Conservation (phyloP, 2,888 invertebrate species). For the Drosophila austrosaltans region DNA sequence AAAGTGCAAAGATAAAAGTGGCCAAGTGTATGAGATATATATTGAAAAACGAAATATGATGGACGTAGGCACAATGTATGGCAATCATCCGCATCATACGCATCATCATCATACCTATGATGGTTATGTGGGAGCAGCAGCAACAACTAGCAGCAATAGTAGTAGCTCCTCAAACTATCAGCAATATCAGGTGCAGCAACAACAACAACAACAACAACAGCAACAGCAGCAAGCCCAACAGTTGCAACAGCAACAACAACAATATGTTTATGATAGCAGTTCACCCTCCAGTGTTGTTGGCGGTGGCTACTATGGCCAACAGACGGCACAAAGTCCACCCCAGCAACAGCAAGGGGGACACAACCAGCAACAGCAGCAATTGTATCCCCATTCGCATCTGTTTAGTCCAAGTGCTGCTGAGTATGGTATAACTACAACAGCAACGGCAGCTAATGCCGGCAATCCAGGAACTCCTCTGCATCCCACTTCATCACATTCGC, state of each 20-base stretch:
- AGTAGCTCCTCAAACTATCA: slow-evolving; percentile 64
- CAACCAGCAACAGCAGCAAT: slow-evolving; percentile 62
- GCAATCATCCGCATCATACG: slow-evolving; percentile 82
- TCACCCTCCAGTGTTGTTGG: slow-evolving; percentile 48
- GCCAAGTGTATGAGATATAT: slow-evolving; percentile 9
- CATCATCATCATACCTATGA: slow-evolving; percentile 80
- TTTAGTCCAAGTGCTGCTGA: slow-evolving; percentile 84
- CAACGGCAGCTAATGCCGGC: slow-evolving; percentile 60
- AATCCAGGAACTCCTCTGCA: slow-evolving; percentile 80
- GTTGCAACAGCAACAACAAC: slow-evolving; percentile 67
- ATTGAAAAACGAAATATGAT: slow-evolving; percentile 79
- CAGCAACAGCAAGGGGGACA: slow-evolving; percentile 62
- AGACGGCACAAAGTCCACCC: slow-evolving; percentile 68
- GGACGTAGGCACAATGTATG: slow-evolving; percentile 84
- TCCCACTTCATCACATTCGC: slow-evolving; percentile 82
- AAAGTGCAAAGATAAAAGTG: slow-evolving; percentile 13
- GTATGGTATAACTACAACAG: slow-evolving; percentile 82
- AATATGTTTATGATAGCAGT: slow-evolving; percentile 75
- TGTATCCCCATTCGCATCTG: slow-evolving; percentile 82
- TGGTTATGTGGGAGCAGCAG: slow-evolving; percentile 64
- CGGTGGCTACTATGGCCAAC: slow-evolving; percentile 65
- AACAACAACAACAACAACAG: slow-evolving; percentile 40
- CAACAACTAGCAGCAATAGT: slow-evolving; percentile 48
- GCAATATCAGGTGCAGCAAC: slow-evolving; percentile 58
- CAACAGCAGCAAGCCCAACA: slow-evolving; percentile 52